These are phyloP conservation scores for Thalpophila matura DNA, from an alignment of 2,888 invertebrate species.

Conservation along the genomic window DNA sequence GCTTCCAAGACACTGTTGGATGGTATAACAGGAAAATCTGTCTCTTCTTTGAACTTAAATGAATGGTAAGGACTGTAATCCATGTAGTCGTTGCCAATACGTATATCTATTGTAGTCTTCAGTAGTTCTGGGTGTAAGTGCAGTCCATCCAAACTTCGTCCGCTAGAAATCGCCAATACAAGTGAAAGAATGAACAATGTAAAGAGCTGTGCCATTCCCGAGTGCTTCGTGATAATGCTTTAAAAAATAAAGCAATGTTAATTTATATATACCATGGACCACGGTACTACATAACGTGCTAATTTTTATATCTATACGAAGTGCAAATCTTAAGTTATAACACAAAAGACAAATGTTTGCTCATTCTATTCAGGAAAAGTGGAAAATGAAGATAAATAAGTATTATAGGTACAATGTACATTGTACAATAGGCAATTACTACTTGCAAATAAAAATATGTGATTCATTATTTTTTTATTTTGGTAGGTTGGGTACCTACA, in stretches of 20 bases:
- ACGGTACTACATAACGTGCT: constrained; percentile 39
- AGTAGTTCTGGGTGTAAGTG: constrained; percentile 77
- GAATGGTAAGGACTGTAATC: constrained; percentile 76
- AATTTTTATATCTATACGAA: constrained; percentile 36
- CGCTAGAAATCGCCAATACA: constrained; percentile 61
- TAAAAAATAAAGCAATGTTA: constrained; percentile 41
- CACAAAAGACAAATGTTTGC: constrained; percentile 47
- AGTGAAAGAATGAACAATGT: constrained; percentile 67
- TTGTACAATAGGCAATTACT: too few relatives aligned
- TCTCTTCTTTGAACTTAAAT: constrained; percentile 46
- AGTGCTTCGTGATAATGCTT: constrained; percentile 45
- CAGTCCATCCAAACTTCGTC: constrained; percentile 70
- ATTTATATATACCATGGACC: constrained; percentile 66
- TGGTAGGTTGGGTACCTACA: too few relatives aligned
- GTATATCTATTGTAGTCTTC: constrained; percentile 71
- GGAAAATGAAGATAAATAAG: constrained; percentile 23
- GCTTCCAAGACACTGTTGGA: constrained; percentile 21
- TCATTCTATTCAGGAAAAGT: constrained; percentile 20
- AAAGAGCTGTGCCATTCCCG: constrained; percentile 74
- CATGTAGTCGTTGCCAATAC: constrained; percentile 77
- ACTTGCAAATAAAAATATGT: too few relatives aligned
- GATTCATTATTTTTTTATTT: too few relatives aligned
- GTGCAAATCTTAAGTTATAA: constrained; percentile 37
- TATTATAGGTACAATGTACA: too few relatives aligned
- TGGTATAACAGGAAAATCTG: constrained; percentile 46